Percentiles rank a stretch among this genome's conserved stretches.
Evolutionary conservation across 2,797 vertebrate species (phyloP).

Genomic region (Clamator glandarius): DNA sequence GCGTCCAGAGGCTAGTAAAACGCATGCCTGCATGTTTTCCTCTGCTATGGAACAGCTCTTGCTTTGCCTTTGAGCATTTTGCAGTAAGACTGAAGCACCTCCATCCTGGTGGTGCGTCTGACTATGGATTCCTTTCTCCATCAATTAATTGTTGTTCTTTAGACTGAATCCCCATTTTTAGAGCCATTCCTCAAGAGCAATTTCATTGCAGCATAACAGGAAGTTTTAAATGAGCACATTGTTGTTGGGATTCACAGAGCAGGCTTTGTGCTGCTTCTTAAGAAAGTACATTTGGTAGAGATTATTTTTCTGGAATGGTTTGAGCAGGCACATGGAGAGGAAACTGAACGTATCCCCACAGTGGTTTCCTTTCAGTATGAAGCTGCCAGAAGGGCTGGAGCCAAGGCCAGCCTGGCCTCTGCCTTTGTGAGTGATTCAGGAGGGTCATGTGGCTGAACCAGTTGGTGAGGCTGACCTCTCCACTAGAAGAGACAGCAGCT

Average conservation of each 20-base stretch:
- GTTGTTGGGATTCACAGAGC: constrained; percentile 1
- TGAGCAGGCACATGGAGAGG: background rate
- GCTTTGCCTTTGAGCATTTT: background rate
- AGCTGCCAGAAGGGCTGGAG: background rate
- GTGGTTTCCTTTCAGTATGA: background rate
- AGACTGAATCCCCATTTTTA: background rate
- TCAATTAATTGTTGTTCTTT: background rate
- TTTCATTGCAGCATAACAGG: background rate
- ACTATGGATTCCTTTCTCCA: background rate
- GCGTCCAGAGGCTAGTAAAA: background rate
- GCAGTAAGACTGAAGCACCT: background rate
- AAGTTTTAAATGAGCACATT: background rate
- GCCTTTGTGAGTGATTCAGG: background rate
- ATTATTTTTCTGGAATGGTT: background rate
- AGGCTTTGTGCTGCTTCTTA: background rate
- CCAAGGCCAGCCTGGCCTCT: background rate
- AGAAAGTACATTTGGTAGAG: constrained; percentile 13
- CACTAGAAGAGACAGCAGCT: background rate
- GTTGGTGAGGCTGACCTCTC: background rate
- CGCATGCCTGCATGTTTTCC: background rate
- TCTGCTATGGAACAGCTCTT: background rate
- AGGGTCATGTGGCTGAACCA: background rate
- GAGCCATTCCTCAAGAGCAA: background rate
- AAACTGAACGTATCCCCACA: background rate
- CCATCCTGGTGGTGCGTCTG: background rate